Evolutionary conservation across 2,113 vertebrate species (phyloP), one percentile per base, ranked within the genome.

Genomic region (Recurvirostra avosetta): DNA sequence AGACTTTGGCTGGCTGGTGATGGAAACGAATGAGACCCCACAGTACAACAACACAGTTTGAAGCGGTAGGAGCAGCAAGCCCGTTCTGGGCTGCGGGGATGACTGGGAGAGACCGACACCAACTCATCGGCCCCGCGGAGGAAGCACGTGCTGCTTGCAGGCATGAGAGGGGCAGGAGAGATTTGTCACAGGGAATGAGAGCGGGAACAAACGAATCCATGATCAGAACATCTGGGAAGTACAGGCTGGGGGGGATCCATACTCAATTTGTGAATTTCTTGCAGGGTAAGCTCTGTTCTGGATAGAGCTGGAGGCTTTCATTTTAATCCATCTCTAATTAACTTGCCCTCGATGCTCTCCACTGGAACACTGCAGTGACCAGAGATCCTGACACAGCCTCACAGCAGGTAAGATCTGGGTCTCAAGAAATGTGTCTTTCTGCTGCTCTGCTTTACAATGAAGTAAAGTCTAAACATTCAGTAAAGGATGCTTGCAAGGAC

Each of bases 51-150:
- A 32, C 4, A 13, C 10, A 30, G 2, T 49, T 8, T 62, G 45
- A 88, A 65, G 22, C 2, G 2, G n/a, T 23, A 62, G 45, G 38
- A 90, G 59, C 55, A 65, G 40, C 17, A 83, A 68, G 34, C 9
- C 22, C 14, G 2, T 47, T 30, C 17, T 23, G 50, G 45, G 55
- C 56, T 80, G 36, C 1, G 3, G 43, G n/a, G 13, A 32, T 12
- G 3, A 23, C 20, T 84, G 30, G 45, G 21, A 77, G 47, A 85
- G 19, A 85, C 32, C 36, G 45, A 70, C 65, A 77, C 36, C 50
- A 56, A 47, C 13, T 11, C 12, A 47, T 2, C 1, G 2, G 14
- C 36, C 73, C 30, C 1, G 0, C 11, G 36, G 55, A 73, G 30
- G 8, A 72, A 59, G n/a, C 34, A 40, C 21, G 11, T 0, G 2